A percentile compares a stretch with the other conserved stretches of the same genome.
These are phyloP conservation scores for Drosophila carrolli DNA, from an alignment of 1,140 invertebrate genomes.

Conservation along the genomic window DNA sequence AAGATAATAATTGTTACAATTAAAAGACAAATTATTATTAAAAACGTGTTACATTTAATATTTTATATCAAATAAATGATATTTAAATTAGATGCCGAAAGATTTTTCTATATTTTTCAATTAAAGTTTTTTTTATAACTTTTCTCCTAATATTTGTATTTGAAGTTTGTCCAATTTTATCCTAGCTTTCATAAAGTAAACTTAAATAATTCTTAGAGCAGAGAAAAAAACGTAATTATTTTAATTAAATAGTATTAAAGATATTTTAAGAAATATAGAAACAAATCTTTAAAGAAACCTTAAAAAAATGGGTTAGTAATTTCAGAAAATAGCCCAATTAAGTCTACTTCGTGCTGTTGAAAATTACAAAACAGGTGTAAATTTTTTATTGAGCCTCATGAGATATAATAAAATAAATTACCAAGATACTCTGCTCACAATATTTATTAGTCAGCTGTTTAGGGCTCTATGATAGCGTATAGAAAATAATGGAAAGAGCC, in stretches of 20 bases:
- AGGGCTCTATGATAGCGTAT: not conserved
- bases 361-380: slow-evolving; percentile 6
- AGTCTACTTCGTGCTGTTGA: not conserved
- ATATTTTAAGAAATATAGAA: not conserved
- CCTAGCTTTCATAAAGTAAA: too few species aligned
- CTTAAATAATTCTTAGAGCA: too few species aligned
- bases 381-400: not conserved
- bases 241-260: too few species aligned
- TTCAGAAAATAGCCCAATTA: not conserved
- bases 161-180: too few species aligned
- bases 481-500: slow-evolving; percentile 17
- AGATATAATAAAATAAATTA: slow-evolving; percentile 20
- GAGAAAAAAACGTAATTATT: too few species aligned
- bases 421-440: slow-evolving; percentile 10
- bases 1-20: not conserved
- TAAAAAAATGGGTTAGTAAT: not conserved
- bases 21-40: too few species aligned
- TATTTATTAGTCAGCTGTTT: slow-evolving; percentile 3
- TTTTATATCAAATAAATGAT: too few species aligned
- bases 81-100: too few species aligned
- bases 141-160: too few species aligned
- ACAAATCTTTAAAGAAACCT: not conserved
- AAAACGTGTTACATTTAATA: too few species aligned
- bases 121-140: too few species aligned
- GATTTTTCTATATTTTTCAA: too few species aligned